Percentiles rank a stretch among this genome's conserved stretches.
These are phyloP conservation scores for Oxyscelio sp. DNA, from an alignment of 2,888 invertebrate species.

Conservation along the genomic window DNA sequence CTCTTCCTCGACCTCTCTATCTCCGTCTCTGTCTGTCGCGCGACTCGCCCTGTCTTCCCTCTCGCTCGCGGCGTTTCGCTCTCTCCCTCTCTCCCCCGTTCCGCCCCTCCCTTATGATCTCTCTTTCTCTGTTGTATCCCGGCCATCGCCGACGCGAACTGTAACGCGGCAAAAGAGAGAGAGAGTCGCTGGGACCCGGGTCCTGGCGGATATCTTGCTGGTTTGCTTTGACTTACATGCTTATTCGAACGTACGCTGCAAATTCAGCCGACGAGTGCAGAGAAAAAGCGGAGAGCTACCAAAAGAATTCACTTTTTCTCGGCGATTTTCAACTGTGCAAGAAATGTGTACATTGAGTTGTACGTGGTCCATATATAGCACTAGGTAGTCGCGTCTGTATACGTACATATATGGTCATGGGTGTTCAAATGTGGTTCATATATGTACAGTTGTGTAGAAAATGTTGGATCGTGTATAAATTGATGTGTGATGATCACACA, in stretches of 20 bases:
- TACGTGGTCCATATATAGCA: too few species aligned
- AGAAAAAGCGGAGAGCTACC: not conserved
- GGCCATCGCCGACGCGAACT: conserved; percentile 66
- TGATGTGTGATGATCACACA: too few species aligned
- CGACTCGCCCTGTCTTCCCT: conserved; percentile 62
- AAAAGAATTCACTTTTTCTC: not conserved
- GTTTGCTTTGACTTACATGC: conserved; percentile 59
- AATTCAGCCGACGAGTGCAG: conserved; percentile 24
- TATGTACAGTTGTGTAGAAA: too few species aligned
- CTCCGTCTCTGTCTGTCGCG: conserved; percentile 75
- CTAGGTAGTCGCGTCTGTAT: too few species aligned
- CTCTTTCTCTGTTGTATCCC: conserved; percentile 69
- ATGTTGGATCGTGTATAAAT: too few species aligned
- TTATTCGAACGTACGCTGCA: conserved; percentile 40
- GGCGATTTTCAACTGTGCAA: too few species aligned
- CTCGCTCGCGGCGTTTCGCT: conserved; percentile 67
- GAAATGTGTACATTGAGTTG: too few species aligned
- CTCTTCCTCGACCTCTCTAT: conserved; percentile 76
- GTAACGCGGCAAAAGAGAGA: conserved; percentile 74
- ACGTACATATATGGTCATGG: too few species aligned
- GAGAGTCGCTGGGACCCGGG: conserved; percentile 43
- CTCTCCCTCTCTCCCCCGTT: conserved; percentile 24
- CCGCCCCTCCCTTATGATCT: conserved; percentile 45
- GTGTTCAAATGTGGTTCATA: too few species aligned
- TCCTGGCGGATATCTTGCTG: conserved; percentile 58